Conservation (phyloP, 2,113 vertebrate species). For the Corythornis vintsioides region DNA sequence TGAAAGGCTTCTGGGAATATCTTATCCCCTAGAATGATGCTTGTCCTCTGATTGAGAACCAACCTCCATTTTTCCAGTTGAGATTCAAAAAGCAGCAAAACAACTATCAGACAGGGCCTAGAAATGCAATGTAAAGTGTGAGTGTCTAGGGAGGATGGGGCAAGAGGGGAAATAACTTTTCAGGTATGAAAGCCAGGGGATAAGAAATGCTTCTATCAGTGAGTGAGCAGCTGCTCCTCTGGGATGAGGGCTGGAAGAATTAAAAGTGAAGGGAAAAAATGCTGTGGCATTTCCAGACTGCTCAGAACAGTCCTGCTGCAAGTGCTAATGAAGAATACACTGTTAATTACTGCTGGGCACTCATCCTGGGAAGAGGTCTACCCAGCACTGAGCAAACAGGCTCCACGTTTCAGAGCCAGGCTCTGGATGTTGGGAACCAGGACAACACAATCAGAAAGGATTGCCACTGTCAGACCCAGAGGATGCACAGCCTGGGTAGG, state of each 20-base stretch:
- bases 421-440: not conserved
- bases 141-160: not conserved
- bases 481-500: not conserved
- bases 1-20: not conserved
- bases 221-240: not conserved
- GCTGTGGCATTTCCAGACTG: not conserved
- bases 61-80: not conserved
- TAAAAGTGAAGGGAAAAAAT: not conserved
- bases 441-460: not conserved
- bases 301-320: not conserved
- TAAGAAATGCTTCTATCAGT: slow-evolving; percentile 16
- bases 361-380: not conserved
- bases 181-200: not conserved
- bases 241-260: not conserved
- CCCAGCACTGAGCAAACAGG: not conserved
- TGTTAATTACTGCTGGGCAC: not conserved
- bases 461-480: not conserved
- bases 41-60: not conserved
- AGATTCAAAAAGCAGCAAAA: not conserved
- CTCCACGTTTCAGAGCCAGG: not conserved
- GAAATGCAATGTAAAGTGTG: slow-evolving; percentile 17
- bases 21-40: not conserved
- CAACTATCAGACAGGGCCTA: not conserved
- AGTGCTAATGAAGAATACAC: not conserved
- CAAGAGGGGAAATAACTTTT: not conserved